These are phyloP conservation scores for Nannospalax galili DNA, from an alignment of 2,113 vertebrate genomes.

Conservation along the genomic window DNA sequence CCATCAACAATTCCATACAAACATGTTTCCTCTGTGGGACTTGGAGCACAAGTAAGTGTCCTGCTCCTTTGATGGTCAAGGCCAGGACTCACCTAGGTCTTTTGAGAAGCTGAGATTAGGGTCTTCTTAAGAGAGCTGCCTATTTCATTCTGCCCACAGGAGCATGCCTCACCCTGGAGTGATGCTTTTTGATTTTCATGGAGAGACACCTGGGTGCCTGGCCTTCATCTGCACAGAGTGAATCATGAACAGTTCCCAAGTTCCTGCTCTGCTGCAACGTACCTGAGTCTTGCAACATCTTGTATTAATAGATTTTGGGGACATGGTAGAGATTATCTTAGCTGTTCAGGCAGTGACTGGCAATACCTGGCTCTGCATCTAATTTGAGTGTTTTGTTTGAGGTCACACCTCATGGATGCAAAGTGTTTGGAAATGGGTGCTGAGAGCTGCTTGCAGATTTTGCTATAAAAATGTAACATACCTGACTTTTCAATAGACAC, in stretches of 20 bases:
- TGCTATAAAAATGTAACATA: accelerated
- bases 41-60: accelerated
- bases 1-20: too few species aligned
- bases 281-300: too few species aligned
- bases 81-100: background rate
- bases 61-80: background rate
- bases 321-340: accelerated
- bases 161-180: accelerated
- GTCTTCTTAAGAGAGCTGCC: background rate
- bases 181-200: background rate
- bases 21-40: background rate
- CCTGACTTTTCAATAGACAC: background rate
- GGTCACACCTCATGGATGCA: accelerated
- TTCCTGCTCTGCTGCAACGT: accelerated
- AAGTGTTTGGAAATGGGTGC: background rate
- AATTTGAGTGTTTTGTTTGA: background rate
- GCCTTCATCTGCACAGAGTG: background rate
- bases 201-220: background rate
- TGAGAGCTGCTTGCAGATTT: accelerated
- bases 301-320: background rate
- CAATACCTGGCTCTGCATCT: background rate
- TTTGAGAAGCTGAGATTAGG: background rate
- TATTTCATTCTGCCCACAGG: accelerated
- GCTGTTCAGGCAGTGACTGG: accelerated
- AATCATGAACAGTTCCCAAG: accelerated